Conservation (phyloP, 2,888 invertebrate species). For the Didymodactylos carnosus region DNA sequence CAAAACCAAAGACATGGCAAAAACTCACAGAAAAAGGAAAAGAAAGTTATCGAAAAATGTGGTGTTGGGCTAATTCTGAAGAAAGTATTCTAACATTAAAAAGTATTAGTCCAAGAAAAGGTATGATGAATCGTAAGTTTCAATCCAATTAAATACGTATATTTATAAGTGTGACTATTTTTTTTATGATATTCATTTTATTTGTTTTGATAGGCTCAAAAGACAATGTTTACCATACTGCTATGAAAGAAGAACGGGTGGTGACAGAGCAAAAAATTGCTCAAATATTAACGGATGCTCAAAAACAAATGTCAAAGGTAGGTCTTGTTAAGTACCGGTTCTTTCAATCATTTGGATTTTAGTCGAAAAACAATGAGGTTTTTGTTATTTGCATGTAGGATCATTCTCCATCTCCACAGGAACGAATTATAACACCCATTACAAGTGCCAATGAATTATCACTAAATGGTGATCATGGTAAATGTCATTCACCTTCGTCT, state of each 20-base stretch:
- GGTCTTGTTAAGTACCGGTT: too few species aligned
- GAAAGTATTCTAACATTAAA: slow-evolving; percentile 87
- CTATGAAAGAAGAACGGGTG: slow-evolving; percentile 38
- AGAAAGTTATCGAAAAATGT: slow-evolving; percentile 97
- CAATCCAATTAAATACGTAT: slow-evolving; percentile 40
- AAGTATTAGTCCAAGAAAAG: slow-evolving; percentile 54
- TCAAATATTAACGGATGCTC: slow-evolving; percentile 76
- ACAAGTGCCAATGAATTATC: too few species aligned
- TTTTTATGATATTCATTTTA: not conserved
- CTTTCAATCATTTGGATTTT: too few species aligned
- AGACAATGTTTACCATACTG: not conserved
- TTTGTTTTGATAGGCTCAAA: slow-evolving; percentile 21
- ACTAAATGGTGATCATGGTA: too few species aligned
- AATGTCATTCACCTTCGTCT: too few species aligned
- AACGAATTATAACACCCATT: too few species aligned
- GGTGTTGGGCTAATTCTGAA: slow-evolving; percentile 95
- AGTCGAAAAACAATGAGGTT: too few species aligned
- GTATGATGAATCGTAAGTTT: slow-evolving; percentile 18
- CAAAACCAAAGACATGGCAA: slow-evolving; percentile 98
- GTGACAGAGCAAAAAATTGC: slow-evolving; percentile 74
- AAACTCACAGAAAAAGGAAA: slow-evolving; percentile 96
- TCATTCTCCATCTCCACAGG: too few species aligned
- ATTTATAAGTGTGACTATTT: too few species aligned
- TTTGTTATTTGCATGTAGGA: too few species aligned
- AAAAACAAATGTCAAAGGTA: slow-evolving; percentile 54